Evolutionary conservation across 2,797 vertebrate genomes (phyloP).

Genomic region (Hypotaenidia philippensis): DNA sequence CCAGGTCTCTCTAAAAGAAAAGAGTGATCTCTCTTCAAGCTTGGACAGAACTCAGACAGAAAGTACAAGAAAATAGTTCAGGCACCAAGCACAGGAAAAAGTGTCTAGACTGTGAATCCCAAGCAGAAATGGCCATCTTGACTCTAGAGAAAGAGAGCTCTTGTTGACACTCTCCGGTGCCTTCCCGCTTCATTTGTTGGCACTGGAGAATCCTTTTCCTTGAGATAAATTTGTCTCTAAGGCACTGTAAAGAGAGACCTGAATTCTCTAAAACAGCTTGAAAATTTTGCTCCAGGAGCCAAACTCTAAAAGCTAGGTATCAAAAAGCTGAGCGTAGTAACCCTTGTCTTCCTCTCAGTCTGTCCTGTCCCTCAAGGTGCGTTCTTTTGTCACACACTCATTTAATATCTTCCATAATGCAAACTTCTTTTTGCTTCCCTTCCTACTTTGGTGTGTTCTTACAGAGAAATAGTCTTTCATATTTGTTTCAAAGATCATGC

Average conservation of each 20-base stretch:
- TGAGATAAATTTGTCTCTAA: not conserved
- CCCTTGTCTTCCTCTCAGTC: not conserved
- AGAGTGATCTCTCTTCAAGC: not conserved
- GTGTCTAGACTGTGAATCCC: not conserved
- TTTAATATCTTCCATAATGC: not conserved
- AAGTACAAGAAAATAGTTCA: slow-evolving; percentile 4
- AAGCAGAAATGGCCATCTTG: not conserved
- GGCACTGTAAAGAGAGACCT: not conserved
- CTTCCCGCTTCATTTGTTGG: not conserved
- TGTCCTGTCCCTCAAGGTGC: not conserved
- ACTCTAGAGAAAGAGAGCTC: not conserved
- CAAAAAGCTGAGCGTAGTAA: not conserved
- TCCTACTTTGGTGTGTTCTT: not conserved
- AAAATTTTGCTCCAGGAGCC: not conserved
- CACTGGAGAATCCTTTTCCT: not conserved
- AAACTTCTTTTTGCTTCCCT: not conserved
- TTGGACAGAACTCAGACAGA: slow-evolving; percentile 29
- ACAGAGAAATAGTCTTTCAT: not conserved
- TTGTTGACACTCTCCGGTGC: not conserved
- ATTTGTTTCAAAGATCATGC: not conserved
- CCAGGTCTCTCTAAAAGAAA: not conserved
- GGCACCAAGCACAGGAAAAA: not conserved
- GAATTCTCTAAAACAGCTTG: not conserved
- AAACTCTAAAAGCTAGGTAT: not conserved
- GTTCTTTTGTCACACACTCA: not conserved